These are phyloP conservation scores for Brachycybe producta DNA, from an alignment of 2,888 invertebrate species.

Conservation along the genomic window DNA sequence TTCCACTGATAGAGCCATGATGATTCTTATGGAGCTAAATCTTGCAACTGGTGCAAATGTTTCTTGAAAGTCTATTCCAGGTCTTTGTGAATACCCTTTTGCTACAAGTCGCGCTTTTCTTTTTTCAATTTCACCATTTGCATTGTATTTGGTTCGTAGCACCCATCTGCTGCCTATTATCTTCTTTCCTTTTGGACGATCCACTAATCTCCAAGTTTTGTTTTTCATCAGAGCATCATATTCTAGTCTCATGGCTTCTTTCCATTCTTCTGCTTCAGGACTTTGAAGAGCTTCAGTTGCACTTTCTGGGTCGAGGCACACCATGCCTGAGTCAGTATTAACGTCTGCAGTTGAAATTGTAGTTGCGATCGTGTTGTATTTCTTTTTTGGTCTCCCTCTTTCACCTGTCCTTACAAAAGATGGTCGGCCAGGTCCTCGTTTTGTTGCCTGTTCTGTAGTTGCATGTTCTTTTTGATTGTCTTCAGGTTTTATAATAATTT, in stretches of 20 bases:
- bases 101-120: conserved; percentile 9
- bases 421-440: too few relatives aligned
- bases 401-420: too few relatives aligned
- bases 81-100: conserved; percentile 9
- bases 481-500: too few relatives aligned
- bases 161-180: conserved; percentile 15
- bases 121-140: background rate
- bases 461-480: too few relatives aligned
- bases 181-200: conserved; percentile 7
- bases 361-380: too few relatives aligned
- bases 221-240: conserved; percentile 12
- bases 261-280: conserved; percentile 1
- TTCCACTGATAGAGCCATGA: conserved; percentile 7
- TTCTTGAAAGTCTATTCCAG: conserved; percentile 6
- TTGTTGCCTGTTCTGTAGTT: too few relatives aligned
- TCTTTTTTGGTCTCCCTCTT: too few relatives aligned
- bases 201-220: conserved; percentile 5
- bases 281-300: conserved; percentile 7
- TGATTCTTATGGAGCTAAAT: conserved; percentile 3
- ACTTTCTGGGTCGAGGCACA: conserved; percentile 8
- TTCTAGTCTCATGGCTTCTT: background rate
- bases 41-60: conserved; percentile 11
- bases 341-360: too few relatives aligned
- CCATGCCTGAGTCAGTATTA: too few relatives aligned
- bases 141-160: background rate